Conservation (phyloP, 2,888 invertebrate genomes). For the Watsonalla binaria region DNA sequence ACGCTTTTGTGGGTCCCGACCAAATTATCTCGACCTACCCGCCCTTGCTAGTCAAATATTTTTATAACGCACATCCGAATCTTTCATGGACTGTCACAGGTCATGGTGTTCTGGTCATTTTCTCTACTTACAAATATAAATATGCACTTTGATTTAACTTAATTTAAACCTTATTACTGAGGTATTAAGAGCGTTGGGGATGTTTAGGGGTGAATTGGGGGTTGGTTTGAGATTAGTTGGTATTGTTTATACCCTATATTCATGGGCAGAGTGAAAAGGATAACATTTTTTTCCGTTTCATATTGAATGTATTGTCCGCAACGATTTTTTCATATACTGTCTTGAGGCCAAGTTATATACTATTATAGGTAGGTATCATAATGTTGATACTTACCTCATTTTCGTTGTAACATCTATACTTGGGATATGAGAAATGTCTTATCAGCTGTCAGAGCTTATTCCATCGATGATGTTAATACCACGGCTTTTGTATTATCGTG, state of each 20-base stretch:
- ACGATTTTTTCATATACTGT: conserved; percentile 8
- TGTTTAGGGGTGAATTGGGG: conserved; percentile 10
- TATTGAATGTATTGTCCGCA: conserved; percentile 30
- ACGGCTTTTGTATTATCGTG: no score
- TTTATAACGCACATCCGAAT: neutral
- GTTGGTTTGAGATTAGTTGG: conserved; percentile 15
- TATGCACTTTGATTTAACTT: conserved; percentile 6
- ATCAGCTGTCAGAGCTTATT: no score
- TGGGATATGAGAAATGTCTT: no score
- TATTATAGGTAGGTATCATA: no score
- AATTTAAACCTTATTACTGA: conserved; percentile 14
- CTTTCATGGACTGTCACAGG: conserved; percentile 11
- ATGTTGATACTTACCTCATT: neutral
- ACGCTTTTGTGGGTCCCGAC: conserved; percentile 56
- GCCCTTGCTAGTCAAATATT: conserved; percentile 12
- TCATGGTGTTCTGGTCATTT: conserved; percentile 33
- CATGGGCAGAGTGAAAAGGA: conserved; percentile 37
- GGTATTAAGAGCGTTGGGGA: conserved; percentile 13
- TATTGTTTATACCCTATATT: conserved; percentile 17
- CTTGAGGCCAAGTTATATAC: conserved; percentile 4
- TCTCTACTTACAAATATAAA: conserved; percentile 39
- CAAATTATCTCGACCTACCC: conserved; percentile 39
- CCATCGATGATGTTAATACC: no score
- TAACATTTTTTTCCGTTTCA: conserved; percentile 27
- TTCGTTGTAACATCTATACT: neutral